Evolutionary conservation across 2,113 vertebrate genomes (phyloP).

Genomic region (Brachypteracias leptosomus): DNA sequence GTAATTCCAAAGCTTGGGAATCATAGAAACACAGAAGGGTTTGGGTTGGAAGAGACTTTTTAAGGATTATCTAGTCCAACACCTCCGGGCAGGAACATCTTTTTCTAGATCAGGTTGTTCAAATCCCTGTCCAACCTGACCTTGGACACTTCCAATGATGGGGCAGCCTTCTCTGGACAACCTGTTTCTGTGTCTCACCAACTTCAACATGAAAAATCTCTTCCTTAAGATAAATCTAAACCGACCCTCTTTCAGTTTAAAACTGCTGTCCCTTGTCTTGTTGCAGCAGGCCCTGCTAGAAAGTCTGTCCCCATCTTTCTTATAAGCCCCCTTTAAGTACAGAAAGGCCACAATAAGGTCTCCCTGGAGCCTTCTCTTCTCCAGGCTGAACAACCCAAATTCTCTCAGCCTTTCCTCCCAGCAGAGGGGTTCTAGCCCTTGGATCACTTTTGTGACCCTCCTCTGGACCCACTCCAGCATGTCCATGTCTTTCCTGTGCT

Average conservation of each 20-base stretch:
- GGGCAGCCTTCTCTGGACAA: not conserved
- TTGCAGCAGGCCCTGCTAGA: not conserved
- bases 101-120: not conserved
- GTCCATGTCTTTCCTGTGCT: not conserved
- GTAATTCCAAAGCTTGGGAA: not conserved
- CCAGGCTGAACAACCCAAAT: not conserved
- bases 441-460: not conserved
- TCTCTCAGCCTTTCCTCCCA: not conserved
- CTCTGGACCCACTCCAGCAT: not conserved
- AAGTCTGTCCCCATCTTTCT: not conserved
- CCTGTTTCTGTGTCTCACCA: not conserved
- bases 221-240: not conserved
- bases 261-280: not conserved
- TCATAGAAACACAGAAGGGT: not conserved
- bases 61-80: not conserved
- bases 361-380: not conserved
- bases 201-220: not conserved
- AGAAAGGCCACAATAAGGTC: not conserved
- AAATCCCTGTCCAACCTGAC: not conserved
- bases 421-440: not conserved
- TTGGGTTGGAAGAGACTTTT: not conserved
- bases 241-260: not conserved
- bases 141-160: not conserved
- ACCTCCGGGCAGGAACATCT: not conserved
- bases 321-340: not conserved